These are phyloP conservation scores for Hydrotaea diabolus DNA, from an alignment of 2,888 invertebrate species.

Conservation along the genomic window DNA sequence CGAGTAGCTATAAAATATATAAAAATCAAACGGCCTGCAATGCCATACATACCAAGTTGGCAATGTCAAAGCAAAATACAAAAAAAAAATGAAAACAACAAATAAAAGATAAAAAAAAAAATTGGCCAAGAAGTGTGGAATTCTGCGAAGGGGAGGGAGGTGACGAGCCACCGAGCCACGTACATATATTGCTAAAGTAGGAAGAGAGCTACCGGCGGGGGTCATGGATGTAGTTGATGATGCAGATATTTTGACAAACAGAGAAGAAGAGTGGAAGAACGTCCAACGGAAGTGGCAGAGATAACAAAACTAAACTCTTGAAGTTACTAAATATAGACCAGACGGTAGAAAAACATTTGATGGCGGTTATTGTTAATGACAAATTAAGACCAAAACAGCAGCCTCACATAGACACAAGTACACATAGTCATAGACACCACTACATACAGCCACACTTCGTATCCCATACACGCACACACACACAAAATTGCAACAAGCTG, in stretches of 20 bases:
- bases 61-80: slow-evolving; percentile 29
- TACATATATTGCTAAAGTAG: neutral
- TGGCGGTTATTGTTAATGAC: slow-evolving; percentile 63
- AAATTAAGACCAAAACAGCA: slow-evolving; percentile 57
- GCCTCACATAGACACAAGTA: neutral
- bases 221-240: neutral
- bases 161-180: neutral
- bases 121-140: neutral
- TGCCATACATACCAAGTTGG: slow-evolving; percentile 32
- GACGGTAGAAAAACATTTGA: slow-evolving; percentile 51
- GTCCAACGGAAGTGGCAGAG: neutral
- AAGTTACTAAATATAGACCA: slow-evolving; percentile 39
- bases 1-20: slow-evolving; percentile 20
- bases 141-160: neutral
- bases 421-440: neutral
- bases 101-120: neutral
- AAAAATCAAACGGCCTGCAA: slow-evolving; percentile 30
- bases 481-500: slow-evolving; percentile 45
- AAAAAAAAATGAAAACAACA: neutral
- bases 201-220: neutral
- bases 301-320: slow-evolving; percentile 14
- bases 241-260: neutral
- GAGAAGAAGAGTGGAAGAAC: neutral
- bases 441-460: neutral
- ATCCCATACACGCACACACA: too few species aligned